A percentile compares a stretch with the other conserved stretches of the same genome.
These are phyloP conservation scores for Zhuqinia jingwanae DNA, from an alignment of 2,888 invertebrate species.

Conservation along the genomic window DNA sequence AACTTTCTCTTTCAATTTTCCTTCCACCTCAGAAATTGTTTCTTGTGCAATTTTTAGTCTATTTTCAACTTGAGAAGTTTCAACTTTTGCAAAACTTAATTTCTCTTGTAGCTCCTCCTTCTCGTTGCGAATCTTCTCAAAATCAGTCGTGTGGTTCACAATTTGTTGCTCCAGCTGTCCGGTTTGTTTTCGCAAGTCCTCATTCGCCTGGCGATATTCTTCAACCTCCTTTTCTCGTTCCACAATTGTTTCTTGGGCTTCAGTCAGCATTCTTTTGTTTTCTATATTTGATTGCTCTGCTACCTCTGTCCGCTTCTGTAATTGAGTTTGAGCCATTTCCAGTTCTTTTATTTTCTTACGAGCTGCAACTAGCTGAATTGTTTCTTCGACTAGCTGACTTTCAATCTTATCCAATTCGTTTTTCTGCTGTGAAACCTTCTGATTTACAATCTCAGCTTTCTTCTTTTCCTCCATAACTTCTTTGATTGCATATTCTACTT, in stretches of 20 bases:
- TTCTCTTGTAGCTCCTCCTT: too few species aligned
- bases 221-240: neutral
- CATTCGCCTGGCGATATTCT: neutral
- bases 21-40: too few species aligned
- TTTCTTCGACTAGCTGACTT: neutral
- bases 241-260: neutral
- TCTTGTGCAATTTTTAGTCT: too few species aligned
- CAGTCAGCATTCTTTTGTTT: neutral
- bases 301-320: neutral
- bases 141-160: too few species aligned
- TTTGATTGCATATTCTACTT: neutral
- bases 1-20: too few species aligned
- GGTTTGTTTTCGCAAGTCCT: too few species aligned
- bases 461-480: neutral
- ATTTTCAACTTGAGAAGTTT: too few species aligned
- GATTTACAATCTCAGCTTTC: neutral
- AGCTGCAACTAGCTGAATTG: neutral
- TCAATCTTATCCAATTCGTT: neutral
- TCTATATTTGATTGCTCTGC: neutral
- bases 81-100: too few species aligned
- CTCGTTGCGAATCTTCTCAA: too few species aligned
- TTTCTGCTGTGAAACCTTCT: too few species aligned
- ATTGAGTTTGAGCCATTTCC: neutral
- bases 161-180: too few species aligned
- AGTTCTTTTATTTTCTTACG: neutral